Evolutionary conservation across 2,888 invertebrate genomes (phyloP).

Genomic region (Unio pictorum): DNA sequence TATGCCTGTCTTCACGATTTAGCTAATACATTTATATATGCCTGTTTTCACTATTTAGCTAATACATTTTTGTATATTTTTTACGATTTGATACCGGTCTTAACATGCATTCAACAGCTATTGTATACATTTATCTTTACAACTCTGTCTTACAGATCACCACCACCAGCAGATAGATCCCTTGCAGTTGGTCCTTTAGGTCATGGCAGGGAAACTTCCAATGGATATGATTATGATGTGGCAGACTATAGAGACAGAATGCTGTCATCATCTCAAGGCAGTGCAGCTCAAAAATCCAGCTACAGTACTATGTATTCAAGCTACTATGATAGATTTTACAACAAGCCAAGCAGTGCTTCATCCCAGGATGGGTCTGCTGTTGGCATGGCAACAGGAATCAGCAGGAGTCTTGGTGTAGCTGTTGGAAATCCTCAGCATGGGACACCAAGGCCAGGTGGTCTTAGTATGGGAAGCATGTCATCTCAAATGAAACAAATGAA

Average conservation of each 20-base stretch:
- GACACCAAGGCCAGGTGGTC: no score
- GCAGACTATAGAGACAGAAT: conserved; percentile 10
- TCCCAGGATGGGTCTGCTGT: no score
- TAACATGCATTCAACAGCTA: neutral
- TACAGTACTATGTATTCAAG: conserved; percentile 35
- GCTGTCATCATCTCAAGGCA: conserved; percentile 11
- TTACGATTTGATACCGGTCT: neutral
- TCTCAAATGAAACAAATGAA: no score
- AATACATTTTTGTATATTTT: neutral
- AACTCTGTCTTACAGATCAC: conserved; percentile 14
- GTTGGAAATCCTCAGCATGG: no score
- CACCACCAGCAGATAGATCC: conserved; percentile 15
- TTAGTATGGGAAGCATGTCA: no score
- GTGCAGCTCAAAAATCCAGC: conserved; percentile 18
- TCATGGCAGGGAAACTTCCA: conserved; percentile 23
- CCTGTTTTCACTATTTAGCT: neutral
- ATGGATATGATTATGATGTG: conserved; percentile 32
- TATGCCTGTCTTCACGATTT: no score
- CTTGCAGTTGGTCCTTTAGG: conserved; percentile 21
- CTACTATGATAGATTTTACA: conserved; percentile 50
- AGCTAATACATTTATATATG: neutral
- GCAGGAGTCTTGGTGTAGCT: no score
- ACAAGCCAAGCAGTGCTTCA: conserved; percentile 21
- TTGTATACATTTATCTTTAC: neutral
- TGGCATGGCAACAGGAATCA: no score